phyloP scores from a whole-genome alignment of 2,113 vertebrate genomes.

The Girardinichthys multiradiatus region DNA sequence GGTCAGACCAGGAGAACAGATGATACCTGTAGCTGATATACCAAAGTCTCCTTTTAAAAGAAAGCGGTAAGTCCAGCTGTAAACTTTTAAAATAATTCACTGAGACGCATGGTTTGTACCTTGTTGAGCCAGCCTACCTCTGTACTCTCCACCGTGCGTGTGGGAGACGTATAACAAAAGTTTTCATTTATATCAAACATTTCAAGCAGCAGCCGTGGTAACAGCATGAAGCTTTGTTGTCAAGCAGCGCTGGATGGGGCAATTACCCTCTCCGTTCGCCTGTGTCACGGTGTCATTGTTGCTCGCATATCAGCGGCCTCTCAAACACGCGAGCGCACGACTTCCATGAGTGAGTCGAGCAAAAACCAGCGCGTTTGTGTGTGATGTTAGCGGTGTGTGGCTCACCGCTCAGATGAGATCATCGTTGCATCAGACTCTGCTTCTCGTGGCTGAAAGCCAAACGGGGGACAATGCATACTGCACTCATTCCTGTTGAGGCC shows the following conservation, averaged over 20 bases:
- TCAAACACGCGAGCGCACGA: slow-evolving; percentile 11
- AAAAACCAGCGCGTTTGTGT: neutral
- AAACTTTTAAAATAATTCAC: neutral
- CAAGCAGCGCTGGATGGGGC: slow-evolving; percentile 31
- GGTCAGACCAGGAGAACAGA: slow-evolving; percentile 98
- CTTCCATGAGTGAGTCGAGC: slow-evolving; percentile 9
- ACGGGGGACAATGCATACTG: slow-evolving; percentile 19
- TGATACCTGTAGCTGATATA: slow-evolving; percentile 98
- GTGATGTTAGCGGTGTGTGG: slow-evolving; percentile 30
- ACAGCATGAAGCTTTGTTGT: slow-evolving; percentile 48
- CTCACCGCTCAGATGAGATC: slow-evolving; percentile 62
- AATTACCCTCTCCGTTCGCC: slow-evolving; percentile 46
- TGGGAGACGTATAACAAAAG: slow-evolving; percentile 21
- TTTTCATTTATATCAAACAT: slow-evolving; percentile 25
- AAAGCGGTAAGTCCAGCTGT: slow-evolving; percentile 84
- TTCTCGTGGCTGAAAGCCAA: slow-evolving; percentile 45
- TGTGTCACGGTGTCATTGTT: slow-evolving; percentile 36
- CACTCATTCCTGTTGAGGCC: slow-evolving; percentile 28
- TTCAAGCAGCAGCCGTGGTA: slow-evolving; percentile 30
- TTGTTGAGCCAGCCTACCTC: slow-evolving; percentile 22
- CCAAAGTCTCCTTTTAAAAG: slow-evolving; percentile 99
- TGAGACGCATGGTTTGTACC: slow-evolving; percentile 11
- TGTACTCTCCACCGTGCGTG: slow-evolving; percentile 11
- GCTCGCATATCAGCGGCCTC: slow-evolving; percentile 12
- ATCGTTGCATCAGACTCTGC: slow-evolving; percentile 59